Base-by-base conservation (phyloP, 2,888 invertebrate species). In the Hydriomena furcata region DNA sequence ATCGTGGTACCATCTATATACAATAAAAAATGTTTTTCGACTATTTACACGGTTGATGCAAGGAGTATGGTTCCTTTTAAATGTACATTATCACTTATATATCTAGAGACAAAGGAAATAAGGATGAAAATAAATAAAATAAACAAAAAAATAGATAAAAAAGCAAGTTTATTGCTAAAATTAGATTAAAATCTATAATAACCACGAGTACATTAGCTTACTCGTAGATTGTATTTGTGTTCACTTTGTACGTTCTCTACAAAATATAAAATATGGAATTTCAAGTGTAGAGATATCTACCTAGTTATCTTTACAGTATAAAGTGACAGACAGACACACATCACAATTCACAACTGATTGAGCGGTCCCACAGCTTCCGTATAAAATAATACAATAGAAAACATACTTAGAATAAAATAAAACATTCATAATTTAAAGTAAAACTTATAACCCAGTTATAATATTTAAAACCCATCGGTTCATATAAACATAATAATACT, bases 161-260 rank as follows among this genome's bases (percentile, higher is more conserved):
- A 90, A 89, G 89, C 89, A 90, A 90, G 79, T 89, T 90, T 90
- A 90, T 90, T 90, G 90, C 90, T 90, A 90, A 84, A 62, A 84
- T 85, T 82, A 88, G 84, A 87, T 87, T 85, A 84, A 79, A 73
- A 85, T 84, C 79, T 84, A 83, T 85, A n/a, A n/a, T n/a, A 88
- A 85, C 84, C 87, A 77, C 79, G 81, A 87, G 85, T 85, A 84
- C 80, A 84, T 80, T n/a, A n/a, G n/a, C n/a, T 84, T 81, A 77
- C 60, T 71, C 65, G 71, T 73, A 76, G 60, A 63, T 67, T 66
- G 70, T 74, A 71, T 72, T 71, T 71, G 66, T 75, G 76, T 76
- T 80, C 76, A 64, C 79, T 89, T 89, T 89, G 89, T 89, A 89
- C 89, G 81, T 83, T 81, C 72, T 79, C 76, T 79, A 82, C 76